Evolutionary conservation across 2,797 vertebrate genomes (phyloP).

Genomic region (Eutrigla gurnardus): DNA sequence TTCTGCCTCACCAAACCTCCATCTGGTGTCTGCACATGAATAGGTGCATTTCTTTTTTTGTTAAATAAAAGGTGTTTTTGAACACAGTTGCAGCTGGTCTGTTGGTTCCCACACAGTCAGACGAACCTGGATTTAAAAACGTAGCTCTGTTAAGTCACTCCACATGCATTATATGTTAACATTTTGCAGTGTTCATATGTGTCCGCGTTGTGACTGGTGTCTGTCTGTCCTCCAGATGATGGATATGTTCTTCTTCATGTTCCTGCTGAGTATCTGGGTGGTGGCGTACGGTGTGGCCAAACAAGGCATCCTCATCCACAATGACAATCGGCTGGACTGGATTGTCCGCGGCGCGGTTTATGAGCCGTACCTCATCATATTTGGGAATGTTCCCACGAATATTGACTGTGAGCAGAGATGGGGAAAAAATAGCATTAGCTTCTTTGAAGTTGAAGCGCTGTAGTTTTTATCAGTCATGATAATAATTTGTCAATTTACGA

Average conservation of each 20-base stretch:
- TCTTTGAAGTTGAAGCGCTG: not conserved
- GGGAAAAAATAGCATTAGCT: not conserved
- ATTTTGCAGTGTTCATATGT: too few relatives aligned
- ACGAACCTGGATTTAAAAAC: too few relatives aligned
- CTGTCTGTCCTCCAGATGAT: constrained; percentile 86
- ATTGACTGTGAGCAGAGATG: constrained; percentile 87
- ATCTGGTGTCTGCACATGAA: constrained; percentile 39
- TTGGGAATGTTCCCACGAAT: constrained; percentile 91
- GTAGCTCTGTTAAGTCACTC: too few relatives aligned
- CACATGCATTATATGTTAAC: too few relatives aligned
- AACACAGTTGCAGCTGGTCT: constrained; percentile 20
- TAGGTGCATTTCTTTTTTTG: not conserved
- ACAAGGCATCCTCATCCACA: constrained; percentile 95
- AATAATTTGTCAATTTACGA: not conserved
- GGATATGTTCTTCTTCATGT: constrained; percentile 99
- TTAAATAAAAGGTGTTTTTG: constrained; percentile 17
- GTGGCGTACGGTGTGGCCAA: constrained; percentile 97
- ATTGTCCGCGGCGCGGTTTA: constrained; percentile 93
- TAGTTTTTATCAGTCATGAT: not conserved
- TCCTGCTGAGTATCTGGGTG: constrained; percentile 96
- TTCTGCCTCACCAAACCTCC: constrained; percentile 23
- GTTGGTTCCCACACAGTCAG: constrained; percentile 13
- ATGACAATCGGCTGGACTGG: constrained; percentile 92
- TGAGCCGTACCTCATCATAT: constrained; percentile 95
- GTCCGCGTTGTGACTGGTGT: not conserved